Percentiles rank a stretch among this genome's conserved stretches.
phyloP scores from a whole-genome alignment of 2,888 invertebrate species.

The Lymantria dispar region DNA sequence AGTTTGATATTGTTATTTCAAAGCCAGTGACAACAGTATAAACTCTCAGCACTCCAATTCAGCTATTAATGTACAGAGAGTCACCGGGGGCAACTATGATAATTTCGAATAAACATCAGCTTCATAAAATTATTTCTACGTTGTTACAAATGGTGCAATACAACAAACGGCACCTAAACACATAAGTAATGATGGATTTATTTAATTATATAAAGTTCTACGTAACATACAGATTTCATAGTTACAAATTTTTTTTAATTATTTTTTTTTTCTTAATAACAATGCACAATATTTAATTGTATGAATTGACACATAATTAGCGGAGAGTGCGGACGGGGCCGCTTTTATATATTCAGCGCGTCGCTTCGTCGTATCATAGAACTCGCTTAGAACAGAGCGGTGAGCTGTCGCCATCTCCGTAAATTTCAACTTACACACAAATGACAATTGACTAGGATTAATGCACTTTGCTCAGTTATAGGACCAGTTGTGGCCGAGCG shows the following conservation, averaged over 20 bases:
- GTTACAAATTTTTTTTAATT: constrained; percentile 67
- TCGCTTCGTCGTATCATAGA: constrained; percentile 9
- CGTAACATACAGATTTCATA: constrained; percentile 70
- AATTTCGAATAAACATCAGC: constrained; percentile 15
- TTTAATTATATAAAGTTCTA: constrained; percentile 68
- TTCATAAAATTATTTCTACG: constrained; percentile 26
- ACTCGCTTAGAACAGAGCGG: constrained; percentile 11
- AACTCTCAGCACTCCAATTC: neutral
- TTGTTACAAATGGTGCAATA: constrained; percentile 35
- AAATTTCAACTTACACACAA: constrained; percentile 62
- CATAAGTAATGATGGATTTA: constrained; percentile 45
- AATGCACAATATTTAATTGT: constrained; percentile 77
- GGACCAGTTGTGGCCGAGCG: constrained; percentile 32
- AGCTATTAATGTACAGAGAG: constrained; percentile 8
- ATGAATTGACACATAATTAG: constrained; percentile 77
- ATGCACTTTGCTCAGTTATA: constrained; percentile 56
- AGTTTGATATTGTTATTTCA: constrained; percentile 48
- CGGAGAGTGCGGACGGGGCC: constrained; percentile 27
- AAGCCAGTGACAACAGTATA: constrained; percentile 20
- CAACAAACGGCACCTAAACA: constrained; percentile 54
- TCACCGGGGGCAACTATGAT: constrained; percentile 13
- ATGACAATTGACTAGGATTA: constrained; percentile 81
- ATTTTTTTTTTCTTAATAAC: constrained; percentile 65
- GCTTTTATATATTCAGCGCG: neutral
- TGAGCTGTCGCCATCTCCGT: constrained; percentile 31